phyloP scores from a whole-genome alignment of 2,888 invertebrate genomes.

The Drosophila ochracea region DNA sequence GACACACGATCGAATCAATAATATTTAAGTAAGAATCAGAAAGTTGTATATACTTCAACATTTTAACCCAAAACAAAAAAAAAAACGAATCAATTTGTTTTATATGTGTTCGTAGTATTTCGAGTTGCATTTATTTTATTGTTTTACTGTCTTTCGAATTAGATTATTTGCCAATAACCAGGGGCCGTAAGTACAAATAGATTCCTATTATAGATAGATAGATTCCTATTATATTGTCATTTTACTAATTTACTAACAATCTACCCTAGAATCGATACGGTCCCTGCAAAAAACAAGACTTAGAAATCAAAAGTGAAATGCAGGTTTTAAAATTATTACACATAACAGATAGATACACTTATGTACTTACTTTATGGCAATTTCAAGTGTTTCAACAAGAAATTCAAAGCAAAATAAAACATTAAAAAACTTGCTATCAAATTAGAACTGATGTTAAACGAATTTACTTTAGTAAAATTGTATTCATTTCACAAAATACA shows the following conservation, averaged over 20 bases:
- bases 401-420: constrained; percentile 22
- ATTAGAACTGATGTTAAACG: constrained; percentile 84
- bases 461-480: constrained; percentile 83
- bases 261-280: not conserved
- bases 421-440: constrained; percentile 50
- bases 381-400: constrained; percentile 63
- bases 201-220: not conserved
- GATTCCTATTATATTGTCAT: not conserved
- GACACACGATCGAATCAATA: constrained; percentile 13
- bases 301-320: constrained; percentile 29
- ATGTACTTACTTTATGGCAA: constrained; percentile 73
- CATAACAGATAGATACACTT: constrained; percentile 39
- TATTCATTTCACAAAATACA: constrained; percentile 59
- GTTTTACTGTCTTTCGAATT: constrained; percentile 18
- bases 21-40: constrained; percentile 2
- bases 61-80: constrained; percentile 9
- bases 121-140: constrained; percentile 47
- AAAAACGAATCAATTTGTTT: not conserved
- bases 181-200: not conserved
- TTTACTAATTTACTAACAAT: not conserved
- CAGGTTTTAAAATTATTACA: constrained; percentile 27
- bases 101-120: not conserved
- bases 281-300: constrained; percentile 26
- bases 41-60: constrained; percentile 11
- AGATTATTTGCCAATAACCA: constrained; percentile 22